Base-by-base conservation (phyloP, 1,140 invertebrate genomes). In the Leguminivora glycinivorella region DNA sequence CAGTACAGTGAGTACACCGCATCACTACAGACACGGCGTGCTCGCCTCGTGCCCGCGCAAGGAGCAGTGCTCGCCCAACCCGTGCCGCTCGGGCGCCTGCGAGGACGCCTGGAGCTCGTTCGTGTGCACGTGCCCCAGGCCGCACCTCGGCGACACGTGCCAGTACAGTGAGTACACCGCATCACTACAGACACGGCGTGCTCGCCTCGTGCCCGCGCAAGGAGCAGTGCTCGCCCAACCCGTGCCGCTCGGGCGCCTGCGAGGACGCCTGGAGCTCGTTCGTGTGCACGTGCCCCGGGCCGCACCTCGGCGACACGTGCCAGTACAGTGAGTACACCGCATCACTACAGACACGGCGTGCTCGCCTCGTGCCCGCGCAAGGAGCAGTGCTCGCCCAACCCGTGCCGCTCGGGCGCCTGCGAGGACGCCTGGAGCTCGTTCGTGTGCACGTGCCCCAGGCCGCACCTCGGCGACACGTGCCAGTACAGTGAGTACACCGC, bases 71-170 rank as follows among this genome's bases (percentile, higher is more conserved):
- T 89, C 92, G 63, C 95, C 95, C 4, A 97, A 97, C 93, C 96
- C 97, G 0, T 99, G 98, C 85, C 94, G 95, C 77, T 96, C 96
- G 71, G 95, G 95, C 0, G 93, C 93, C 73, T 99, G 98, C 87
- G 95, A 95, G 0, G 98, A 99, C 92, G 93, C 96, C 70, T 99
- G 98, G 98, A 94, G 94, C 68, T 93, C 94, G n/a, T 98, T 96
- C 85, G 93, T 94, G 56, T 99, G 98, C 88, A 93, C 94, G 40
- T 99, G 98, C 87, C 94, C 95, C 56, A 92, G 98, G 71, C 98
- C 98, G 0, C 97, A 96, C 87, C 93, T 98, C 2, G 98, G 98
- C 4, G 93, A 94, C 71, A 96, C 94, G 1, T 99, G 98, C 85
- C 94, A 98, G 87, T 95, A 97, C 84, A 97, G 97, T 95, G 93